Base-by-base conservation (phyloP, 2,888 invertebrate genomes). In the Eremobia ochroleuca region DNA sequence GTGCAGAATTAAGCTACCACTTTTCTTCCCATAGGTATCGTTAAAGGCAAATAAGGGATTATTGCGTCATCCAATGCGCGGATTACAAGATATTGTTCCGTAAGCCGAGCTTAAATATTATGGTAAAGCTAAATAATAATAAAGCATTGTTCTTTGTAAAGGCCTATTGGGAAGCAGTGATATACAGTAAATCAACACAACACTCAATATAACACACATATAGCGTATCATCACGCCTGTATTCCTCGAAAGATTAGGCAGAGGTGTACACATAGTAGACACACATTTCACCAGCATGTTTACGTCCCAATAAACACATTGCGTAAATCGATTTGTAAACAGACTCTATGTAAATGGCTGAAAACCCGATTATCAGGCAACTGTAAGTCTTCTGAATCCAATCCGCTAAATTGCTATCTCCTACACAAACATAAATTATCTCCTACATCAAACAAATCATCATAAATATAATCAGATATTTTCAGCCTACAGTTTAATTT, bases 71-170 rank as follows among this genome's bases (percentile, higher is more conserved):
- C 34, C 28, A 68, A 37, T 28, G 31, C 11, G 55, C 34, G 43
- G 31, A 58, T 58, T 55, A 43, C 49, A 46, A 59, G 18, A 58
- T 64, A 72, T 25, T 72, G 40, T 65, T 52, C 37, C 52, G 40
- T 31, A 25, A 31, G 28, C 34, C 18, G 37, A 34, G 28, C 43
- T n/a, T n/a, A 21, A 46, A n/a, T 71, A 18, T 34, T 34, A n/a
- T 34, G 6, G 18, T 34, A 4, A n/a, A 21, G 46, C 6, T 49
- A 25, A 49, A 49, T 6, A 25, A 25, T 52, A 52, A 25, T 3
- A 52, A 6, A 21, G 4, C 43, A 58, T 34, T 18, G 5, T 37
- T 69, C 21, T 69, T 21, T 21, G 46, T 31, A 15, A 28, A 11
- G 34, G 11, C n/a, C 21, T 13, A 25, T 34, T 11, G 31, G 15